Evolutionary conservation across 2,113 vertebrate genomes (phyloP), one percentile per base, ranked within the genome.

Genomic region (Anhinga rufa): DNA sequence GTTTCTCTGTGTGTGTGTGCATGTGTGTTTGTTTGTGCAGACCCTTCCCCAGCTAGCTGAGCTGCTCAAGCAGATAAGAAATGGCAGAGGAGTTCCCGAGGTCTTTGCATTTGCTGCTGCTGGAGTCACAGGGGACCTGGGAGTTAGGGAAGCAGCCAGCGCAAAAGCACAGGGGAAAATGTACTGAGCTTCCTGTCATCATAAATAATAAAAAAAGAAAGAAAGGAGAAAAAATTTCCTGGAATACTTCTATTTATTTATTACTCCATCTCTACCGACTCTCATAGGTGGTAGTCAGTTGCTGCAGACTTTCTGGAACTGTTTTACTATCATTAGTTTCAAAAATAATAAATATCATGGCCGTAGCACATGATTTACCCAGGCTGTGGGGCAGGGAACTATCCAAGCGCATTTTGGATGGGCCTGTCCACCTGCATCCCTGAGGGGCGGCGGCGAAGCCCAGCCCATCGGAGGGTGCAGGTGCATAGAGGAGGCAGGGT

Each of bases 281-380:
- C 17, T 49, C 31, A 40, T 8, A 49, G 36, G 51, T 3, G 1
- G 34, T 60, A 74, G 44, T 11, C 49, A 17, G 21, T 42, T 66
- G 60, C n/a, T 60, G 28, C 46, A 61, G 57, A 40, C 26, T 72
- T 82, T 76, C 60, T 82, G 42, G 25, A 70, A 54, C 36, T 25
- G 48, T 64, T 70, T 86, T 38, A 40, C 65, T 76, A 44, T 29
- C 7, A 6, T 25, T 26, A 80, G 26, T 44, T 60, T 57, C 61
- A 34, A 68, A 84, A 90, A 82, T 24, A n/a, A 72, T 20, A 82
- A 80, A 28, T 80, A 54, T 21, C 4, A 19, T 25, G 28, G 24
- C 69, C 0, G 0, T 26, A 46, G 64, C 34, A 14, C n/a, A 58
- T 7, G 7, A 57, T 51, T 52, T 48, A 34, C 17, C 6, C 29